Evolutionary conservation across 1,140 invertebrate species (phyloP).

Genomic region (Phymorhynchus buccinoides): DNA sequence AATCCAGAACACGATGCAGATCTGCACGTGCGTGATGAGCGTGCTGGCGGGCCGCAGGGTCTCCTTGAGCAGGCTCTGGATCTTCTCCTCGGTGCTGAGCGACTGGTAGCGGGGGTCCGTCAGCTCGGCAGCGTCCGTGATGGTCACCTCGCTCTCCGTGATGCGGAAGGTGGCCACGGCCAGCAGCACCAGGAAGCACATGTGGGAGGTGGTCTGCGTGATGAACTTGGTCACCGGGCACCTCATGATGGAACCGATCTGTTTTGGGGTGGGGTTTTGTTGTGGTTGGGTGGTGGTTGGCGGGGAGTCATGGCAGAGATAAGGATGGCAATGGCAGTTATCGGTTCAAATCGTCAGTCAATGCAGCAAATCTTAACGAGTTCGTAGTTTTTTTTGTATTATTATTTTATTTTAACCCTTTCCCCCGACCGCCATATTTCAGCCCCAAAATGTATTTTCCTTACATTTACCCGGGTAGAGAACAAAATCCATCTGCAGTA

Average conservation of each 20-base stretch:
- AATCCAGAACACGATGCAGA: constrained; percentile 74
- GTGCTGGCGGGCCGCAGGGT: constrained; percentile 70
- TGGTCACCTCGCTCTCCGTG: constrained; percentile 65
- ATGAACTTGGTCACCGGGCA: constrained; percentile 99
- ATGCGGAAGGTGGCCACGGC: constrained; percentile 72
- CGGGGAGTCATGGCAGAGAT: too few species aligned
- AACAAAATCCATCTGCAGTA: too few species aligned
- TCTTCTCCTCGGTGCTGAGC: constrained; percentile 65
- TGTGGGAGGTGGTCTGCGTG: constrained; percentile 81
- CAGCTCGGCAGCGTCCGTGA: constrained; percentile 61
- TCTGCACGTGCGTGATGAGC: constrained; percentile 72
- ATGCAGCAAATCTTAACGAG: too few species aligned
- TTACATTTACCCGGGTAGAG: too few species aligned
- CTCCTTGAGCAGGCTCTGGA: constrained; percentile 69
- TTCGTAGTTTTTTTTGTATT: too few species aligned
- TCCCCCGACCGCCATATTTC: too few species aligned
- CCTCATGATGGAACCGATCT: constrained; percentile 90
- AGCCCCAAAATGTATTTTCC: too few species aligned
- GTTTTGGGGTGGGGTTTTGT: not conserved
- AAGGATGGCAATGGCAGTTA: too few species aligned
- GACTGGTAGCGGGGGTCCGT: constrained; percentile 56
- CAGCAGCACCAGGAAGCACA: constrained; percentile 71
- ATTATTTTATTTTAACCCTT: too few species aligned
- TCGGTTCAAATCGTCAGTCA: too few species aligned
- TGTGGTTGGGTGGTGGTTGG: not conserved